These are phyloP conservation scores for Acleris laterana DNA, from an alignment of 2,888 invertebrate species.

Conservation along the genomic window DNA sequence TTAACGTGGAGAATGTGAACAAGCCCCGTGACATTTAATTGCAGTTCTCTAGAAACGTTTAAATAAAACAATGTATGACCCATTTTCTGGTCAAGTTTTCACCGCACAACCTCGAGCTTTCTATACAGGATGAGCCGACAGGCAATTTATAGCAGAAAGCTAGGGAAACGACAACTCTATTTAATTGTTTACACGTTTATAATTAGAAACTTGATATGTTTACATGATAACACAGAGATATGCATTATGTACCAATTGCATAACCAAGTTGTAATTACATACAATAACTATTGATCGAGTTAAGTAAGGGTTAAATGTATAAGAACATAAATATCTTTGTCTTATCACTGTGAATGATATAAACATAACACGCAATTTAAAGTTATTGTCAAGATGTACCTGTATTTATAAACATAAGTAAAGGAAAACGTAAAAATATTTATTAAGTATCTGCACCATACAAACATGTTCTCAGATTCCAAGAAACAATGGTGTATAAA, in stretches of 20 bases:
- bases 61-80: conserved; percentile 34
- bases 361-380: no score
- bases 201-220: conserved; percentile 20
- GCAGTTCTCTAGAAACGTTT: conserved; percentile 26
- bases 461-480: conserved; percentile 50
- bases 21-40: conserved; percentile 32
- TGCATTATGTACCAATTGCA: conserved; percentile 4
- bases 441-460: conserved; percentile 27
- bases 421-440: neutral
- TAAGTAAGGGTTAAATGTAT: no score
- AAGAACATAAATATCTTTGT: no score
- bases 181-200: conserved; percentile 25
- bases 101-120: conserved; percentile 24
- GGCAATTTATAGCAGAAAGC: conserved; percentile 26
- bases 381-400: neutral
- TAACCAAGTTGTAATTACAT: conserved; percentile 12
- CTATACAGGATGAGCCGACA: conserved; percentile 22
- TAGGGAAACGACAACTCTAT: conserved; percentile 12
- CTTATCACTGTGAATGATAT: no score
- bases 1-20: conserved; percentile 25
- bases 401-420: neutral
- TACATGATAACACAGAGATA: conserved; percentile 13
- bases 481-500: conserved; percentile 47
- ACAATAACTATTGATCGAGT: neutral
- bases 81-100: conserved; percentile 35